Evolutionary conservation across 2,113 vertebrate genomes (phyloP), one percentile per base, ranked within the genome.

Genomic region (Microcebus ravelobensis): DNA sequence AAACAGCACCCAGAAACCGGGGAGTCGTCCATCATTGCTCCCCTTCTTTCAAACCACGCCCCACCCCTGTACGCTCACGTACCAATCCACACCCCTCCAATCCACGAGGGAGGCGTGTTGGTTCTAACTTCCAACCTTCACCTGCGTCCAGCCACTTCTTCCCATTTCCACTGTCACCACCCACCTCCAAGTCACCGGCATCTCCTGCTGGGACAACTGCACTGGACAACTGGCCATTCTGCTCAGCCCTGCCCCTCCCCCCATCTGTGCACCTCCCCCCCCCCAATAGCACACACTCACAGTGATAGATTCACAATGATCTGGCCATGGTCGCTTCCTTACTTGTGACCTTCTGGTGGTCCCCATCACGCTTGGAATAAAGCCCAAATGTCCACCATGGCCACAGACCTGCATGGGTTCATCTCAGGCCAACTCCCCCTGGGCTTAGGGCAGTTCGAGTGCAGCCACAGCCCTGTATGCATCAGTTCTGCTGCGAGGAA

Each of bases 241-340:
- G 39, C n/a, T 48, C 27, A 5, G 31, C 18, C 45, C 45, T 31
- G 3, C 23, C 21, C 1, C 0, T 8, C 12, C 23, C 27, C 2
- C n/a, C 73, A 20, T 0, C 0, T 73, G 39, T 25, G 18, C n/a
- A 45, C 45, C n/a, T n/a, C n/a, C 61, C 11, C 25, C 4, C 61
- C 13, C 50, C 13, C 50, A 50, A 50, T 13, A 50, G 45, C 34
- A 67, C 36, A 29, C 25, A 6, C 36, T 14, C 42, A 13, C 9
- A 45, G 45, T 12, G 52, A 68, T 10, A 34, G 18, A 1, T 57
- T 23, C 11, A 31, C 2, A 11, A 65, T 3, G 25, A 74, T 39
- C 77, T 27, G 21, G 14, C 50, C 29, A 4, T 5, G 14, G 0
- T 18, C 21, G 12, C 63, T 34, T 39, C 25, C 20, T 68, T 36